Evolutionary conservation across 1,140 invertebrate species (phyloP).

Genomic region (Temnothorax nylanderi): DNA sequence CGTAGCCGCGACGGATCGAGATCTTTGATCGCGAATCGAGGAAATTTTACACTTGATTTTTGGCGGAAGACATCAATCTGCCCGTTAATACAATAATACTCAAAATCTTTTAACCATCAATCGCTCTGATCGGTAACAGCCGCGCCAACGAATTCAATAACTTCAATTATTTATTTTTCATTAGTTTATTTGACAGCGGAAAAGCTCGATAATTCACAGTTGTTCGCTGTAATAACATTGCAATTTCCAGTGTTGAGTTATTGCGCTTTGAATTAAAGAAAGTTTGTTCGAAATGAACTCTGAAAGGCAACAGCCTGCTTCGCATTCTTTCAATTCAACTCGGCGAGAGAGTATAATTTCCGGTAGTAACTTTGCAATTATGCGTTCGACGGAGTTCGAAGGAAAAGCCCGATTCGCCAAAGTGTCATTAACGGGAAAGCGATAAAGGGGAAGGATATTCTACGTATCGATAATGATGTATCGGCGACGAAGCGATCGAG

Average conservation of each 20-base stretch:
- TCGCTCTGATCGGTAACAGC: background rate
- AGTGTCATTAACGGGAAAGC: conserved; percentile 8
- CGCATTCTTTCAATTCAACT: background rate
- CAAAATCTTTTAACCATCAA: background rate
- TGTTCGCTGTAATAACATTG: background rate
- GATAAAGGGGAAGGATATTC: conserved; percentile 13
- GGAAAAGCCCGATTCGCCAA: background rate
- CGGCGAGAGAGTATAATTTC: background rate
- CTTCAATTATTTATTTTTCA: background rate
- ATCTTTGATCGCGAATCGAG: background rate
- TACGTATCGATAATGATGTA: conserved; percentile 14
- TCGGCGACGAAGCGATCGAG: conserved; percentile 23
- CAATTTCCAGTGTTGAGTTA: background rate
- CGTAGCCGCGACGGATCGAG: background rate
- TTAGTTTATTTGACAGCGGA: background rate
- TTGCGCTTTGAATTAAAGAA: background rate
- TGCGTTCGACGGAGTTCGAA: background rate
- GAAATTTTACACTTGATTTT: background rate
- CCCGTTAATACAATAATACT: background rate
- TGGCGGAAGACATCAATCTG: background rate
- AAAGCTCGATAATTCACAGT: background rate
- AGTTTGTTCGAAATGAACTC: background rate
- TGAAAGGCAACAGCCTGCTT: background rate
- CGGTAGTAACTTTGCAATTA: conserved; percentile 17
- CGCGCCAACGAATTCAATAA: background rate